Conservation (phyloP, 1,140 invertebrate genomes). For the Onthophagus taurus region DNA sequence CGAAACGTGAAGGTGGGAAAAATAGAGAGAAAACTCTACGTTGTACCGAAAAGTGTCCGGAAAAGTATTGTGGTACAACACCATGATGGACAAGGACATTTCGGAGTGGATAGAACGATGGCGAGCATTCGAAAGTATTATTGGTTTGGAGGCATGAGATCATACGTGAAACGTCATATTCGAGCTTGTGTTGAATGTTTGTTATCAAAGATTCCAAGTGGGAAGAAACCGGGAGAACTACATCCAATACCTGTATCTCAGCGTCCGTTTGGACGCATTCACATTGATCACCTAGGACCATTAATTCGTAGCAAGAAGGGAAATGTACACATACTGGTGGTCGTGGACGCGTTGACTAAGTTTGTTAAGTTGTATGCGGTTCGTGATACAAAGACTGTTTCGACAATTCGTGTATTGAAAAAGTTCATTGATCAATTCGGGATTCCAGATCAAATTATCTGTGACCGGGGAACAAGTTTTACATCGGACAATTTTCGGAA, state of each 20-base stretch:
- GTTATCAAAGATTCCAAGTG: too few species aligned
- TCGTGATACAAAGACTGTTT: slow-evolving; percentile 16
- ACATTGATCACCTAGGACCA: slow-evolving; percentile 27
- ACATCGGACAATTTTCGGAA: slow-evolving; percentile 27
- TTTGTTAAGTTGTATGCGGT: slow-evolving; percentile 18
- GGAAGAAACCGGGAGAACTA: slow-evolving; percentile 4
- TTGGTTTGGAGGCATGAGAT: too few species aligned
- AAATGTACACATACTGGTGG: slow-evolving; percentile 25
- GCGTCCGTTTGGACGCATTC: slow-evolving; percentile 7
- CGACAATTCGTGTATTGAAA: slow-evolving; percentile 9
- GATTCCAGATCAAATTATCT: slow-evolving; percentile 25
- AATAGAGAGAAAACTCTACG: too few species aligned
- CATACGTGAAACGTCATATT: too few species aligned
- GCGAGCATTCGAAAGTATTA: too few species aligned
- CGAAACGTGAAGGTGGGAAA: too few species aligned
- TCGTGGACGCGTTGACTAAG: slow-evolving; percentile 29
- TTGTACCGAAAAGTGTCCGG: too few species aligned
- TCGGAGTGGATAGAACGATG: too few species aligned
- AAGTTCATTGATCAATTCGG: slow-evolving; percentile 22
- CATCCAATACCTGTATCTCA: slow-evolving; percentile 1
- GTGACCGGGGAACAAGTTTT: slow-evolving; percentile 32
- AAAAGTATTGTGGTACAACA: too few species aligned
- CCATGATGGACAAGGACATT: too few species aligned
- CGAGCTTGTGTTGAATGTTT: too few species aligned
- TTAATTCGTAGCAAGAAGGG: slow-evolving; percentile 24